Base-by-base conservation (phyloP, 2,113 vertebrate genomes). In the Heterotis niloticus region DNA sequence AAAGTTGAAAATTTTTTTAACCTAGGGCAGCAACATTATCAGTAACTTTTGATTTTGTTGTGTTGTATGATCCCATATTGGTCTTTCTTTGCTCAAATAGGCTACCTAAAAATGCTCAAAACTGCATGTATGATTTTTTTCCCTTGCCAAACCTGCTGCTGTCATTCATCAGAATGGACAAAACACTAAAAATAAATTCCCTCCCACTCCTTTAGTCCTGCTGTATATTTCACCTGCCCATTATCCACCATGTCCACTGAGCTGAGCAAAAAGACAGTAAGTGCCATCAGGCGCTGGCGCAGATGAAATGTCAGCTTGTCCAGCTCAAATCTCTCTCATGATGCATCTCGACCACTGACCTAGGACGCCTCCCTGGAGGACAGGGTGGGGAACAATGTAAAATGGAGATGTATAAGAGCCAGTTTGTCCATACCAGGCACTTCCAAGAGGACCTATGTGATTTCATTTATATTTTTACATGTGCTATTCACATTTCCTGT, bases 271-370 rank as follows among this genome's bases (percentile, higher is more conserved):
- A 34, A 78, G 56, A 52, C 77, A 44, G 77, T 71, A 60, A 79
- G 34, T 64, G 78, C 68, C 56, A 34, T 52, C 23, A 62, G 68
- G 26, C 77, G n/a, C 17, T 28, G 26, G 34, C 23, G 13, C 59
- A 52, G 69, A 73, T 73, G 78, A 79, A 74, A 74, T 73, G 78
- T 79, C 78, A 74, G 44, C 44, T n/a, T 79, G 34, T 78, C 67
- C 68, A 65, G 59, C 57, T 71, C 66, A 78, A 71, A 78, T 78
- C 77, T 67, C 75, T 51, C 66, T 28, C 14, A 23, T 73, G 70
- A 79, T 17, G 34, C 13, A 66, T 51, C 51, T 66, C 78, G 20
- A 51, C 20, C 64, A 17, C 18, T 66, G 78, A 75, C 78, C 34
- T 34, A 75, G 71, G 60, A 62, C 34, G 29, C 18, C 10, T 57